Percentiles rank a stretch among this genome's conserved stretches.
Conservation (phyloP, 2,888 invertebrate species). For the Plebejus argus region DNA sequence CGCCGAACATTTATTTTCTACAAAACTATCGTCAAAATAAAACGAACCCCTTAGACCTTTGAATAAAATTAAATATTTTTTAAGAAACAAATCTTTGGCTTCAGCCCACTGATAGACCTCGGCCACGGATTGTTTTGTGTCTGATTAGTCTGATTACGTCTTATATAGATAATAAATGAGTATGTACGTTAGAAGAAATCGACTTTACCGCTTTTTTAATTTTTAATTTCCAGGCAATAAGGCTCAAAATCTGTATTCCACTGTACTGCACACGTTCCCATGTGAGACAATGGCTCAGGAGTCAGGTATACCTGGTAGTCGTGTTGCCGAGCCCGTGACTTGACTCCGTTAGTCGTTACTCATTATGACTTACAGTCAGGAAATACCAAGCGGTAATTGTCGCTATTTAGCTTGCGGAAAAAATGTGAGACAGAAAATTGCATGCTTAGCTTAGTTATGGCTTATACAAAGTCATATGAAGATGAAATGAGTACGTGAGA, state of each 20-base stretch:
- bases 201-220: not conserved
- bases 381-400: conserved; percentile 7
- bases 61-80: no score
- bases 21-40: no score
- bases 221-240: not conserved
- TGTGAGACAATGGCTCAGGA: not conserved
- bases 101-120: no score
- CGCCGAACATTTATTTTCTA: no score
- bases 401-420: conserved; percentile 10
- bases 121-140: no score
- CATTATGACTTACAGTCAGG: not conserved
- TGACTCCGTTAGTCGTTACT: conserved; percentile 10
- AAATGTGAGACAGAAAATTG: not conserved
- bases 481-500: not conserved
- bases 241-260: not conserved
- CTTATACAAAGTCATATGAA: not conserved
- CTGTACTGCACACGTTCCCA: not conserved
- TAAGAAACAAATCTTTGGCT: no score
- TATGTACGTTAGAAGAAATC: not conserved
- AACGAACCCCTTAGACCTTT: no score
- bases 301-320: conserved; percentile 5
- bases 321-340: conserved; percentile 3
- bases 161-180: no score
- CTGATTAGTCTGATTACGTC: no score
- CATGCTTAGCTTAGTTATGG: not conserved